These are phyloP conservation scores for Psittacus erithacus DNA, from an alignment of 2,113 vertebrate species.

Conservation along the genomic window DNA sequence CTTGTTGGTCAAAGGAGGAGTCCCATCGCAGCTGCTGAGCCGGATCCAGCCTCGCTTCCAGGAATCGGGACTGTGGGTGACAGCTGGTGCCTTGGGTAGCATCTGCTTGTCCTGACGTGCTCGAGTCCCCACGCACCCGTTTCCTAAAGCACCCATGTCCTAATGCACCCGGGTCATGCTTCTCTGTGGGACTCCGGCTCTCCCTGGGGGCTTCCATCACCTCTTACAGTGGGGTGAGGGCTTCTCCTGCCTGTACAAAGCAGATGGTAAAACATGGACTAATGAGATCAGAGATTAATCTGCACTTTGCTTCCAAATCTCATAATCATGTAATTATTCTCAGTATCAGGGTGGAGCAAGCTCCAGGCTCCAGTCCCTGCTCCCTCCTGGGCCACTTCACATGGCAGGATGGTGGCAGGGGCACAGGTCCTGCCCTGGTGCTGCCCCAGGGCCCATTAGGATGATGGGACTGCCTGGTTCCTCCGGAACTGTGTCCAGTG, in stretches of 20 bases:
- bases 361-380: not conserved
- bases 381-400: not conserved
- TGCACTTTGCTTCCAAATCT: conserved; percentile 39
- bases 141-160: not conserved
- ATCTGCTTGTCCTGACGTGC: not conserved
- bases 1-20: conserved; percentile 64
- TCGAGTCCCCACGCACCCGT: fast-evolving
- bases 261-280: conserved; percentile 45
- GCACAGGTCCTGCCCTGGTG: fast-evolving
- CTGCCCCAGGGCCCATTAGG: not conserved
- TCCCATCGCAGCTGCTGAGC: not conserved
- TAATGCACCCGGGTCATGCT: not conserved
- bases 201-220: not conserved
- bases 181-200: not conserved
- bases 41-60: conserved; percentile 47
- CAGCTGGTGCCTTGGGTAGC: conserved; percentile 24
- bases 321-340: conserved; percentile 50
- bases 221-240: not conserved
- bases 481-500: fast-evolving
- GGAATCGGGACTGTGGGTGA: not conserved
- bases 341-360: not conserved
- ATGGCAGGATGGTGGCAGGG: not conserved
- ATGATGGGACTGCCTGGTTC: not conserved
- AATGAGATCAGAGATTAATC: conserved; percentile 64
- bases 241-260: not conserved